Evolutionary conservation across 2,888 invertebrate genomes (phyloP), one percentile per base, ranked within the genome.

Genomic region (Zaprionus bogoriensis): DNA sequence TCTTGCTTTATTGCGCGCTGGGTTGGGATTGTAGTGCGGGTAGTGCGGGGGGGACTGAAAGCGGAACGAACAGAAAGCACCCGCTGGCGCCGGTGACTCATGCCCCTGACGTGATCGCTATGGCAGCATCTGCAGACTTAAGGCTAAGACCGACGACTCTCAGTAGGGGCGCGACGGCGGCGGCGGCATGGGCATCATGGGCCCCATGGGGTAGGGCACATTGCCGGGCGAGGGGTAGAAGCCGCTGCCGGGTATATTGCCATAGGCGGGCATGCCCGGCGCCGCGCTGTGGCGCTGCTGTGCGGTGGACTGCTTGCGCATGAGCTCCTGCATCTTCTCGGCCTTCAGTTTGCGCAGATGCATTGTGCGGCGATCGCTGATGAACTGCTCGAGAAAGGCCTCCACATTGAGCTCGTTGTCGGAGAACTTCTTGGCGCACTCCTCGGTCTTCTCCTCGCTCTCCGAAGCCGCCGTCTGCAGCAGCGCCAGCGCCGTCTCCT

Each of bases 381-480:
- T 92, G 90, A 98, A 99, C 59, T 96, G 94, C 63, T 96, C 96
- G 3, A 98, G 91, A 89, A 98, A 99, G 63, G 94, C 93, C 17
- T 98, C 99, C 5, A 95, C 92, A 52, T 95, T 94, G 2, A 92
- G 90, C 88, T 94, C 94, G 30, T 77, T 90, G 10, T 94, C 93
- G 30, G 97, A 92, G 87, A 98, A 98, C 72, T 95, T 93, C 83
- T 96, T 95, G 0, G 97, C 95, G 41, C 95, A 89, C 66, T 93
- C 93, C 92, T 99, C 99, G 0, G 98, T 96, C 87, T 97, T 94
- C 88, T 99, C 98, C 90, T 99, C 99, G 53, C 95, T 94, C 92
- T 98, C 96, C 27, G 97, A 96, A 22, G 98, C 96, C 9, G 97
- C 95, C 7, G 98, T 95, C 92, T 98, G 97, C 10, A 99, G 92